Evolutionary conservation across 2,113 vertebrate species (phyloP).

Genomic region (Osmerus eperlanus): DNA sequence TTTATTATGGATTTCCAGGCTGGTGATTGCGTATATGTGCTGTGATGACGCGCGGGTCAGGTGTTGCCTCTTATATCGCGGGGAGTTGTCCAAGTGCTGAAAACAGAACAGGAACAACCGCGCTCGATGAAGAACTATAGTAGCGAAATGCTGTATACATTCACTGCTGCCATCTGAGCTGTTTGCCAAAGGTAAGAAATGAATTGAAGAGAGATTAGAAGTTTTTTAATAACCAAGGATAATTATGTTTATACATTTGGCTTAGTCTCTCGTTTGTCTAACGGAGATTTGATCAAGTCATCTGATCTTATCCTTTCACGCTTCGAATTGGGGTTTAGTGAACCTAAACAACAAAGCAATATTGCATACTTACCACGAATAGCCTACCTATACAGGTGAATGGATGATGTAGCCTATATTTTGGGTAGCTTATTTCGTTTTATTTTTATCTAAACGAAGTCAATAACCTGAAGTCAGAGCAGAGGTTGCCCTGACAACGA

Average conservation of each 20-base stretch:
- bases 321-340: no score
- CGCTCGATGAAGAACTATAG: slow-evolving; percentile 40
- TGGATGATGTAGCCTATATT: not conserved
- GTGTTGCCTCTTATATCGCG: slow-evolving; percentile 73
- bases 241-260: not conserved
- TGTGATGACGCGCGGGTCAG: slow-evolving; percentile 73
- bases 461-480: slow-evolving; percentile 50
- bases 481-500: slow-evolving; percentile 69
- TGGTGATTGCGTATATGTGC: slow-evolving; percentile 58
- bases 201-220: not conserved
- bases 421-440: not conserved
- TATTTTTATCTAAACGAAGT: slow-evolving; percentile 2
- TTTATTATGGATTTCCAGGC: slow-evolving; percentile 53
- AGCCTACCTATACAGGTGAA: not conserved
- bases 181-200: slow-evolving; percentile 72
- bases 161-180: slow-evolving; percentile 67
- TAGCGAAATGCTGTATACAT: slow-evolving; percentile 64
- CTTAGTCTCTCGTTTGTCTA: not conserved
- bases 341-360: no score
- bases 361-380: no score
- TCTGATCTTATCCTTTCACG: no score
- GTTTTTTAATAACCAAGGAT: not conserved
- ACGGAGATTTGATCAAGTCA: not conserved
- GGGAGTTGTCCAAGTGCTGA: slow-evolving; percentile 81
- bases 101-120: slow-evolving; percentile 54